Base-by-base conservation (phyloP, 1,140 invertebrate species). In the Drosophila gunungcola region DNA sequence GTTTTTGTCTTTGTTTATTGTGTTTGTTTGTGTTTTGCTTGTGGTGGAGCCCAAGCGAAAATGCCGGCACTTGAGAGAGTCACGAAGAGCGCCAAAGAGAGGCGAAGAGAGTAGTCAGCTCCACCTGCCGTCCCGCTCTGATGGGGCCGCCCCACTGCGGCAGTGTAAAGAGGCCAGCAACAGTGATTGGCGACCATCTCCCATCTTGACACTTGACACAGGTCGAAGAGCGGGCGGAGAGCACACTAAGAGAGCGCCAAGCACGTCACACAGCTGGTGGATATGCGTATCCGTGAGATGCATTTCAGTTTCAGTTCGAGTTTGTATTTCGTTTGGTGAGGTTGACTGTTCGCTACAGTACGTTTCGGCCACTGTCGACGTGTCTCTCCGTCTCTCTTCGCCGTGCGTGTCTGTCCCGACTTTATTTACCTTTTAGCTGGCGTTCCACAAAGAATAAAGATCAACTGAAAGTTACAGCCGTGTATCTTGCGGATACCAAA, bases 251-350 rank as follows among this genome's bases (percentile, higher is more conserved):
- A 60, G 73, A 53, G 67, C 39, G 43, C 7, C 5, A 4, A 62
- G 42, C 55, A 63, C 54, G 76, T 65, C 82, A 79, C 83, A 86
- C 83, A 86, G 83, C 83, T 86, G 83, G 83, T 86, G 72, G 65
- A 52, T 67, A 64, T 43, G 46, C 64, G 64, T 68, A 53, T 65
- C 61, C 13, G 64, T 68, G 64, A 68, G 64, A 68, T 69, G 63
- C 64, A 60, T 78, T 82, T 91, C 77, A 91, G 89, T 91, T 91
- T 91, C 77, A 91, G 89, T 91, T 91, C 89, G 89, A 91, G 89
- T 91, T 91, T 91, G 80, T 91, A 91, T 91, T 91, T 91, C 89
- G 89, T 85, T 91, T 82, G 75, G 89, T 91, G 74, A 91, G 89
- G 83, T 85, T 91, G 75, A 73, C 27, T 51, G 48, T 34, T 51